phyloP scores from a whole-genome alignment of 2,113 vertebrate genomes.

The Nipponia nippon region DNA sequence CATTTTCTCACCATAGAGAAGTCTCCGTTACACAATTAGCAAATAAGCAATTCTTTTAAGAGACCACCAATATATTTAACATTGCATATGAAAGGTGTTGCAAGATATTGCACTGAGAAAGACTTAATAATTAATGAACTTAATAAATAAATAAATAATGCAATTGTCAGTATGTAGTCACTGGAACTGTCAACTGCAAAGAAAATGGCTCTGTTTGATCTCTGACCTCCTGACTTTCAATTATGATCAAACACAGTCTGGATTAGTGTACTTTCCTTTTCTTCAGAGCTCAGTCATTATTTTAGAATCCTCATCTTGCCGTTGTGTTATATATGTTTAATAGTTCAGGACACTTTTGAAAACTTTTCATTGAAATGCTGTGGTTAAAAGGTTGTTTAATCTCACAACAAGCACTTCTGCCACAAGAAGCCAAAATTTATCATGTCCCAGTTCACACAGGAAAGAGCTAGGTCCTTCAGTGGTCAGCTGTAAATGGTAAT shows the following conservation, averaged over 20 bases:
- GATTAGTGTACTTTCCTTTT: background rate
- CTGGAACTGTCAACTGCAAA: background rate
- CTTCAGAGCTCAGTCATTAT: background rate
- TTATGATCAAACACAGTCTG: background rate
- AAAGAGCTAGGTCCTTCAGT: background rate
- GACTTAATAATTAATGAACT: background rate
- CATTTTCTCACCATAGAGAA: background rate
- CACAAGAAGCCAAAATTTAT: background rate
- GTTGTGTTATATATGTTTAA: background rate
- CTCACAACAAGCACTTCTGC: background rate
- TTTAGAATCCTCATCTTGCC: background rate
- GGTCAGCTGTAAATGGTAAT: background rate
- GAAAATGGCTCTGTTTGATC: background rate
- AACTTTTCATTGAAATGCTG: background rate
- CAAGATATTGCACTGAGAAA: background rate
- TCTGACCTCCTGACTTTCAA: background rate
- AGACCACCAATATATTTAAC: background rate
- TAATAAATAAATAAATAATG: background rate
- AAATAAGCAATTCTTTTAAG: background rate
- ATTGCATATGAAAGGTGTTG: background rate
- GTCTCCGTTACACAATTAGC: background rate
- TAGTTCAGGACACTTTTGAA: background rate
- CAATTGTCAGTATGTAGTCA: background rate
- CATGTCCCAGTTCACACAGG: accelerated
- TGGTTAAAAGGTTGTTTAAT: background rate